Evolutionary conservation across 2,113 vertebrate genomes (phyloP), one percentile per base, ranked within the genome.

Genomic region (Gambusia affinis): DNA sequence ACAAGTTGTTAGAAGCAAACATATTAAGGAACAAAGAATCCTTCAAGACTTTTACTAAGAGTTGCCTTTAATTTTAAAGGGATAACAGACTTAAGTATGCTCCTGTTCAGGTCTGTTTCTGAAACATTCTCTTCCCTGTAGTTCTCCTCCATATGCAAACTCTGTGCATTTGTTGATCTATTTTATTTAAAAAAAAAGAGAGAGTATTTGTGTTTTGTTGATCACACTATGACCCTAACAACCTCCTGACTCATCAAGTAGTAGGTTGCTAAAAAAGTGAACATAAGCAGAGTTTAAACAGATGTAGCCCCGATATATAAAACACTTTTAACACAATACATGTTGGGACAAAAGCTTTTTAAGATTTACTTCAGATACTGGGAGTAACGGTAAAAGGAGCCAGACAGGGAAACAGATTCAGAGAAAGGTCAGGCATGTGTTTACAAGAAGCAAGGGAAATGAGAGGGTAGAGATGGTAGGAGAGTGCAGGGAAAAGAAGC

Each of bases 371-470:
- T 63, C 33, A 51, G 65, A 69, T 60, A 71, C 28, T 37, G 73
- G 4, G 64, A 61, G 30, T 24, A 22, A 66, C 35, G 31, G 74
- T 67, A 64, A 78, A 47, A 82, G 66, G 60, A 75, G 67, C 31
- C 63, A 51, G 64, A 60, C 22, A 69, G 39, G 63, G 63, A 83
- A 62, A 76, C 33, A 54, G 64, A 72, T 8, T 11, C 63, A 67
- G 39, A 64, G 28, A 84, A 76, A 78, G 77, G 47, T 78, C 67
- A 85, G 69, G 75, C 42, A 60, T 42, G 64, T 72, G 70, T 76
- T 64, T 57, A 75, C 78, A 75, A 88, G 79, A 82, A n/a, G 72
- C 69, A 61, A 75, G 54, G 73, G 54, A 82, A 84, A 84, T 81
- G 69, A 86, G 72, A 81, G 76, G 80, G 76, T 54, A 42, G 11